Evolutionary conservation across 1,140 invertebrate species (phyloP), one percentile per base, ranked within the genome.

Genomic region (Zaprionus taronus): DNA sequence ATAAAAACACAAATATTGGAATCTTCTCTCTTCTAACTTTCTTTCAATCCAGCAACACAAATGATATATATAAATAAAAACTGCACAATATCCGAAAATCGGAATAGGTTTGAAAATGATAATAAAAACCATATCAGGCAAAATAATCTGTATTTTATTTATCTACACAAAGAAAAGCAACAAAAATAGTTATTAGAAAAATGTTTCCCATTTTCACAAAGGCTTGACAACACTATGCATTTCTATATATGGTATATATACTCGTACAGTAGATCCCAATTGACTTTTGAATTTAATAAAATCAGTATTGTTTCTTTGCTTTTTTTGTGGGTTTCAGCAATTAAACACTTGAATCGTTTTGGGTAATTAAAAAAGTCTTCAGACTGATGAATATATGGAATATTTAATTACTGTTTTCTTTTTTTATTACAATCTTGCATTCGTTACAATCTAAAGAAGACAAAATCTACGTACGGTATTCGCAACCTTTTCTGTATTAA

Each of bases 381-480:
- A 15, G 38, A 41, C 31, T 34, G 31, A 41, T 41, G 47, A 51
- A 51, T 22, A 47, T 47, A 51, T 51, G 47, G 47, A 51, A 51
- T 51, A 51, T 51, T 51, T 51, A 51, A 51, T 51, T 51, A 51
- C 47, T 51, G 47, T 51, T 51, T 47, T 7, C 24, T 51, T 47
- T n/a, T n/a, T 9, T 38, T 24, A 51, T 51, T 51, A 51, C 47
- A 51, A 14, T 51, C 20, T 22, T 22, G 47, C 9, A 51, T 51
- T 51, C 20, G 20, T 51, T 51, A 51, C 6, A 20, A 51, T 51
- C 47, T 51, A 51, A 24, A 20, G 20, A n/a, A 17, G 47, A 24
- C 47, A 51, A 24, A 51, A 24, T 11, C 20, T 24, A 51, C n/a
- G 7, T 47, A 47, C 41, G 41, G 41, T 47, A 47, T 17, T 17